phyloP scores from a whole-genome alignment of 2,797 vertebrate species.

The Typhlichthys subterraneus region DNA sequence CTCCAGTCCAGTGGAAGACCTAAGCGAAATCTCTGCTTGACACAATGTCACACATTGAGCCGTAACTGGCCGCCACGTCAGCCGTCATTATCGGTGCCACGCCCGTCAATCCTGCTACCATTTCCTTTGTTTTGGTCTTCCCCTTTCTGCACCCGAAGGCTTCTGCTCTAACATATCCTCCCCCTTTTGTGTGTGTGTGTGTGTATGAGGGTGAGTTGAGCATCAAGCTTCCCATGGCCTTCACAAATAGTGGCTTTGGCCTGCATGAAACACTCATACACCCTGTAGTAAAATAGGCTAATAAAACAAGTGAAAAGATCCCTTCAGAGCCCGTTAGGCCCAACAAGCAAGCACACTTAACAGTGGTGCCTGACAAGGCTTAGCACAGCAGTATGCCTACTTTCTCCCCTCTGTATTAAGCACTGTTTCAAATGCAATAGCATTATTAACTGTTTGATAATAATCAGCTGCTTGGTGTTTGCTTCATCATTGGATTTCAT shows the following conservation, averaged over 20 bases:
- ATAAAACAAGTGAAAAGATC: conserved; percentile 73
- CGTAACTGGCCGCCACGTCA: conserved; percentile 38
- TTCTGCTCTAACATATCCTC: conserved; percentile 30
- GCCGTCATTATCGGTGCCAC: conserved; percentile 35
- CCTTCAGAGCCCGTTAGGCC: conserved; percentile 56
- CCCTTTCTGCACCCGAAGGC: conserved; percentile 32
- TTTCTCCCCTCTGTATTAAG: conserved; percentile 30
- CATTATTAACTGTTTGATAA: background rate
- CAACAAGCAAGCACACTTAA: conserved; percentile 36
- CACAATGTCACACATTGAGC: conserved; percentile 54
- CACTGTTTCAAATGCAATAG: background rate
- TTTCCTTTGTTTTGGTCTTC: conserved; percentile 41
- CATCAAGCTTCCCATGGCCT: conserved; percentile 41
- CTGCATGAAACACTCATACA: conserved; percentile 41
- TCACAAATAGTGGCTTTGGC: conserved; percentile 62
- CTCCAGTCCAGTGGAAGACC: conserved; percentile 11
- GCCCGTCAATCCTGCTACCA: conserved; percentile 24
- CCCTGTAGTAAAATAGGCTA: conserved; percentile 63
- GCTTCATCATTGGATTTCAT: background rate
- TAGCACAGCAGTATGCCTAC: background rate
- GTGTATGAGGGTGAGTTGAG: background rate
- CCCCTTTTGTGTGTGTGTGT: conserved; percentile 24
- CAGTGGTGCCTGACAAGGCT: conserved; percentile 15
- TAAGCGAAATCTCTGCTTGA: conserved; percentile 25
- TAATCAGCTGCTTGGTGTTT: background rate